Evolutionary conservation across 2,113 vertebrate species (phyloP), one percentile per base, ranked within the genome.

Genomic region (Cyanistes caeruleus): DNA sequence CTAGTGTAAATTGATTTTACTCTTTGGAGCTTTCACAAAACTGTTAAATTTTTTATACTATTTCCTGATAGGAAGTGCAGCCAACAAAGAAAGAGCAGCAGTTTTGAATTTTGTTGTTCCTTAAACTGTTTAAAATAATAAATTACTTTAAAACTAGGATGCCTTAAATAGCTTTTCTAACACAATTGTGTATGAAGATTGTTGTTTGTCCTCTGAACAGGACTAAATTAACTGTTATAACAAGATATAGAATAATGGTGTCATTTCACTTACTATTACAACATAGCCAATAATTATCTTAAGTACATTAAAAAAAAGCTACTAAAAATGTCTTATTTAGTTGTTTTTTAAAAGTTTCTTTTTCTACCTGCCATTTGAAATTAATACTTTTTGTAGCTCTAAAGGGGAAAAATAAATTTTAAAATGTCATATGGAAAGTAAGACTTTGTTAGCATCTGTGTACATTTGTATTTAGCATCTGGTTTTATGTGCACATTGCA

Each of bases 61-160:
- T 46, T 90, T 96, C 59, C 25, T 95, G 70, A 69, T 59, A 82
- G 89, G 87, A 94, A 82, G 91, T 73, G 84, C 52, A 80, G 28
- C 59, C 76, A 17, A 46, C 37, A 37, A 37, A 37, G 37, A 33
- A 76, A 96, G 35, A 60, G 69, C 23, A 79, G 22, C 49, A 89
- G 7, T 74, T 92, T 90, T 82, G 72, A 69, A 31, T 89, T 90
- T 63, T 82, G 13, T 65, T 85, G 21, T 62, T 86, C 28, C 78
- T 96, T 89, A 91, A 84, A 41, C 30, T 65, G 35, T 95, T 94
- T 90, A 91, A 97, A 82, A 49, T 78, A 91, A 35, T 92, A 69
- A 81, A n/a, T 59, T 67, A 72, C 67, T 84, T 95, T 84, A 76
- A 96, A 95, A 58, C 39, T 90, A n/a, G 70, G 13, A 84, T 48